Conservation (phyloP, 1,140 invertebrate species). For the Zeugodacus cucurbitae region DNA sequence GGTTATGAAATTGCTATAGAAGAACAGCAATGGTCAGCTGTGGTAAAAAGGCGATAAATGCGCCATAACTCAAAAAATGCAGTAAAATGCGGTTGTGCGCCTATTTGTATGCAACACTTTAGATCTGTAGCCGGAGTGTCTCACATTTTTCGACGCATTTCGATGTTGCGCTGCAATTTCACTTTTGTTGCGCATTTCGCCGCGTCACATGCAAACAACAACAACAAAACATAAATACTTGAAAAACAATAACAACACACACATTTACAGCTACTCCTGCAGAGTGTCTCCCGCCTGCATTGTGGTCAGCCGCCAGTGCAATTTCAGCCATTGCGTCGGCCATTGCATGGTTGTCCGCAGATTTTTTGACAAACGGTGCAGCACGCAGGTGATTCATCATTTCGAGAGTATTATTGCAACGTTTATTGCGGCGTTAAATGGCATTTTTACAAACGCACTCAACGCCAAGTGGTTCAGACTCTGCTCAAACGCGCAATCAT, state of each 20-base stretch:
- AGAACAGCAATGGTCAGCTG: background rate
- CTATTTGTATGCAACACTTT: conserved; percentile 35
- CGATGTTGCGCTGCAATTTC: background rate
- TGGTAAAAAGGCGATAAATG: background rate
- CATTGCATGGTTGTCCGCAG: background rate
- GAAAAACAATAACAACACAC: background rate
- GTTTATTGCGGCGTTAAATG: conserved; percentile 57
- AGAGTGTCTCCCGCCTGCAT: background rate
- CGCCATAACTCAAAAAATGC: background rate
- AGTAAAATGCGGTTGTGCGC: background rate
- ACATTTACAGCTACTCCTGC: background rate
- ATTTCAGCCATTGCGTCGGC: background rate
- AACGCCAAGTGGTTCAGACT: conserved; percentile 17
- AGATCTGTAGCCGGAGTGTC: background rate
- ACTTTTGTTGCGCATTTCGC: conserved; percentile 16
- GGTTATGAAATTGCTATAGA: background rate
- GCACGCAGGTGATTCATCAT: conserved; percentile 63
- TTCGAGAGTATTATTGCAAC: conserved; percentile 64
- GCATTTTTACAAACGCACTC: conserved; percentile 63
- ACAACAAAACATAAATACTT: background rate
- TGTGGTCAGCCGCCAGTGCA: background rate
- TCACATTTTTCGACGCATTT: background rate
- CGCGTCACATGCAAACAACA: background rate
- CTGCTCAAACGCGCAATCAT: background rate
- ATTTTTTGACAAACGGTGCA: conserved; percentile 57